Percentiles rank a stretch among this genome's conserved stretches.
Evolutionary conservation across 2,113 vertebrate genomes (phyloP).

Genomic region (Cynoglossus semilaevis): DNA sequence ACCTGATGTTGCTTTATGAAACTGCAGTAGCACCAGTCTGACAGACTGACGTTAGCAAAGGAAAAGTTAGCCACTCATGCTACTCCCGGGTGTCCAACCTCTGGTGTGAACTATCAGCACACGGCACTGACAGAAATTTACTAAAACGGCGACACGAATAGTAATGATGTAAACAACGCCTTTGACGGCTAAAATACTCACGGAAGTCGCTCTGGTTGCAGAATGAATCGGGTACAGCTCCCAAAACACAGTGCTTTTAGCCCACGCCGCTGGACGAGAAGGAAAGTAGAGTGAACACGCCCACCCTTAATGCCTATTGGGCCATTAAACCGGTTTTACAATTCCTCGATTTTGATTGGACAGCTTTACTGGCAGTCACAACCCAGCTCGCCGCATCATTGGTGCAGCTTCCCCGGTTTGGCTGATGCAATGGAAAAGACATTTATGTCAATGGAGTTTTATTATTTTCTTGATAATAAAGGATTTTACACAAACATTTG

Average conservation of each 20-base stretch:
- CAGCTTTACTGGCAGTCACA: slow-evolving; percentile 43
- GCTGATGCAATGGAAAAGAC: slow-evolving; percentile 77
- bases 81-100: background rate
- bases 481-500: background rate
- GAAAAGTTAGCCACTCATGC: slow-evolving; percentile 36
- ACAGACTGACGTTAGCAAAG: slow-evolving; percentile 42
- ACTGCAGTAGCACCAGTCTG: slow-evolving; percentile 19
- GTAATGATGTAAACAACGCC: background rate
- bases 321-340: fast-evolving
- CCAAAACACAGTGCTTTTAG: slow-evolving; percentile 24
- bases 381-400: slow-evolving; percentile 23
- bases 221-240: slow-evolving; percentile 29
- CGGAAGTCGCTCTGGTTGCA: slow-evolving; percentile 39
- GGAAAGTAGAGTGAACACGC: slow-evolving; percentile 9
- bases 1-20: background rate
- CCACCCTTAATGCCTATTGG: slow-evolving; percentile 54
- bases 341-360: slow-evolving; percentile 50
- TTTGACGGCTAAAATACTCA: slow-evolving; percentile 44
- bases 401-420: slow-evolving; percentile 21
- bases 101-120: background rate
- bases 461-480: background rate
- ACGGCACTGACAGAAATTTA: background rate
- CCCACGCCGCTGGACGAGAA: slow-evolving; percentile 57
- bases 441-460: background rate
- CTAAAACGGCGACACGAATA: fast-evolving